Base-by-base conservation (phyloP, 2,797 vertebrate genomes). In the Microcaecilia unicolor region DNA sequence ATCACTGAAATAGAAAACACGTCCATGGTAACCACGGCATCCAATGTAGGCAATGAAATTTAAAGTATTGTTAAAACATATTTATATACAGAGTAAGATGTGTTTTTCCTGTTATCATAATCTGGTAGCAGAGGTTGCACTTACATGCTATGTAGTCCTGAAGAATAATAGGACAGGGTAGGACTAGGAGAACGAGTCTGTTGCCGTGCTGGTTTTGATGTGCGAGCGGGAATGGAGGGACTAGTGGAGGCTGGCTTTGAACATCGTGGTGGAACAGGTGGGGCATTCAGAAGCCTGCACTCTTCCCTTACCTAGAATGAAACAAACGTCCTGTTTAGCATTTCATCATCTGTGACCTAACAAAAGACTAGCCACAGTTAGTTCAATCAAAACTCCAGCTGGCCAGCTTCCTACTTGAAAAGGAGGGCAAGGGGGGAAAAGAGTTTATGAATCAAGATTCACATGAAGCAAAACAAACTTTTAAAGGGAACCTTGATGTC, bases 151-250 rank as follows among this genome's bases (percentile, higher is more conserved):
- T 97, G 93, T 37, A 98, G 86, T 45, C 95, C 95, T 17, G 96
- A 98, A 5, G 96, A 99, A 50, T 99, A 99, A 62, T 97, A 99
- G 34, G 96, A 99, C 31, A 99, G 80, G 6, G 93, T 98, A 17
- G 96, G 96, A 74, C 95, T 99, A 17, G 93, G 93, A 56, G 92
- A 93, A 11, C 92, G 89, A 0, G 91, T 86, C 54, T 95, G 93
- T 25, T 85, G 88, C 20, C 90, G 89, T 5, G 78, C 72, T 11
- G 78, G 65, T 51, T 87, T 85, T 57, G 32, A 70, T 2, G 72
- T 64, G 23, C 84, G 81, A 47, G 77, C 76, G 46, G 84, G 81
- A 59, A 92, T 69, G 44, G 92, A 89, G 6, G 87, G 80, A 25
- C 78, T 85, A 59, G 73, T 58, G 43, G 92, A 86, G 32, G 76